These are phyloP conservation scores for Sitobion miscanthi DNA, from an alignment of 1,140 invertebrate species.

Conservation along the genomic window DNA sequence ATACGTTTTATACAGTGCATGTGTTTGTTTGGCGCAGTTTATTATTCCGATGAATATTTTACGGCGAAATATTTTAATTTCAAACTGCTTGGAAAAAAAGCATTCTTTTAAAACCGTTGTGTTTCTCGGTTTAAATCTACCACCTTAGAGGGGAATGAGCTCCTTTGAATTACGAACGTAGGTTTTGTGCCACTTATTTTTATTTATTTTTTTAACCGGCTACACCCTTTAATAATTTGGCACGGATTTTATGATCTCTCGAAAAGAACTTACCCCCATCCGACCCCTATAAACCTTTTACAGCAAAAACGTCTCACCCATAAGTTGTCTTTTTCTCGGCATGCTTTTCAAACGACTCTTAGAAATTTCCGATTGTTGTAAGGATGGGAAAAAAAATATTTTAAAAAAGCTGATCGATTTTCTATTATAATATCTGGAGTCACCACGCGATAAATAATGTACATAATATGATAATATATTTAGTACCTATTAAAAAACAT, in stretches of 20 bases:
- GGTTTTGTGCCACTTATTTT: conserved; percentile 49
- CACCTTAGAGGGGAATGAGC: neutral
- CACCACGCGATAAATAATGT: neutral
- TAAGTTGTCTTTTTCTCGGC: conserved; percentile 30
- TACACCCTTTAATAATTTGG: conserved; percentile 52
- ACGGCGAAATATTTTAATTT: neutral
- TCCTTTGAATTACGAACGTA: conserved; percentile 46
- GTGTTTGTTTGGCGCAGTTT: neutral
- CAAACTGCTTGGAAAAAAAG: neutral
- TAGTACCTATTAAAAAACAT: too few species aligned
- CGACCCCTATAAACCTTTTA: conserved; percentile 26
- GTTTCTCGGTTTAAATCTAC: neutral
- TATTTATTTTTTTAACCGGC: conserved; percentile 34
- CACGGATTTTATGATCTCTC: conserved; percentile 50
- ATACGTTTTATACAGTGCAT: neutral
- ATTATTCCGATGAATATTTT: conserved; percentile 21
- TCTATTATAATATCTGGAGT: neutral
- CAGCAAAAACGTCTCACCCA: conserved; percentile 32
- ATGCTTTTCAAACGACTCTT: conserved; percentile 8
- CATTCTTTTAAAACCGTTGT: conserved; percentile 13
- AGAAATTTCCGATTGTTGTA: conserved; percentile 11
- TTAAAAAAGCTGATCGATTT: neutral
- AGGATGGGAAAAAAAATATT: neutral
- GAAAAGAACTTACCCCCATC: conserved; percentile 39
- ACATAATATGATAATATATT: neutral